Conservation (phyloP, 30 jellyfish, hydroid and myxozoan genomes). For the Catostylus mosaicus region DNA sequence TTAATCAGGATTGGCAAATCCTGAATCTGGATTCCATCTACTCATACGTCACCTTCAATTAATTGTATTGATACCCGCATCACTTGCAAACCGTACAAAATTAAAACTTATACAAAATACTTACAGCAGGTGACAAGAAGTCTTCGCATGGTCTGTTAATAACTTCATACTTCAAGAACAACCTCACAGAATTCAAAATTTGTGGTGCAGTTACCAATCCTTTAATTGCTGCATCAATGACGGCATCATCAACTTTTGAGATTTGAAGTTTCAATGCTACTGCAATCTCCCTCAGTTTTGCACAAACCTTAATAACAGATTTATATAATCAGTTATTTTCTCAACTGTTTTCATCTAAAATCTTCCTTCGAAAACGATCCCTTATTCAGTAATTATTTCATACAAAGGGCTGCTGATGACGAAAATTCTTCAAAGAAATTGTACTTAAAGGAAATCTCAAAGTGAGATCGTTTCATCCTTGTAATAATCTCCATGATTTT, state of each 20-base stretch:
- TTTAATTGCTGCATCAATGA: slow-evolving; percentile 73
- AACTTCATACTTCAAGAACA: slow-evolving; percentile 67
- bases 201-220: slow-evolving; percentile 67
- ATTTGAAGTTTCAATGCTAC: slow-evolving; percentile 66
- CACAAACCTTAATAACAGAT: slow-evolving; percentile 48
- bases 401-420: not conserved
- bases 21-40: too few species aligned
- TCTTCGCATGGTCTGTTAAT: slow-evolving; percentile 77
- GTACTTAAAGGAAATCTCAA: not conserved
- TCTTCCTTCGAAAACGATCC: not conserved
- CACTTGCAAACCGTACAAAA: not conserved
- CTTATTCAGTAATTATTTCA: not conserved
- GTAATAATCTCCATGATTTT: too few species aligned
- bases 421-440: not conserved
- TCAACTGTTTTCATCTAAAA: not conserved
- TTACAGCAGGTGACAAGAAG: slow-evolving; percentile 54
- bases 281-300: slow-evolving; percentile 69
- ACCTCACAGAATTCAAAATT: slow-evolving; percentile 45
- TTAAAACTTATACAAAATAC: not conserved
- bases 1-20: too few species aligned
- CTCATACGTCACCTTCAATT: too few species aligned
- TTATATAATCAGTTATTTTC: not conserved
- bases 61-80: too few species aligned
- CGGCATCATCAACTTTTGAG: slow-evolving; percentile 74
- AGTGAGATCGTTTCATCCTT: not conserved